Evolutionary conservation across 2,888 invertebrate species (phyloP), one percentile per base, ranked within the genome.

Genomic region (Cerastis rubricosa): DNA sequence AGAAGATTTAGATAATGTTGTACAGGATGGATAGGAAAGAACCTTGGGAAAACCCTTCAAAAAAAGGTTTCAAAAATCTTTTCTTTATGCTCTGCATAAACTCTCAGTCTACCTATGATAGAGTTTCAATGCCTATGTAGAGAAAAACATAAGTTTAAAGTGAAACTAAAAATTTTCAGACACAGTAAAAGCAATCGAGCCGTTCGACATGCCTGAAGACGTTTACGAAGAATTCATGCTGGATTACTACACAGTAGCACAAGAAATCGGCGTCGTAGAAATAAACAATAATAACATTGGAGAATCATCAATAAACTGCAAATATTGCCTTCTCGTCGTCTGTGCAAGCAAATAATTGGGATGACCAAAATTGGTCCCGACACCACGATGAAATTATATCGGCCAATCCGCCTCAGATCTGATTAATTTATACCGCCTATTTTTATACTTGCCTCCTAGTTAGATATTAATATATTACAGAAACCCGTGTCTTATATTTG

Each of bases 121-220:
- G 11, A 29, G 22, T 29, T 25, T 40, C 25, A n/a, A n/a, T n/a
- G n/a, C n/a, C n/a, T n/a, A n/a, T n/a, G n/a, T n/a, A n/a, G n/a
- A n/a, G n/a, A n/a, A n/a, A n/a, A n/a, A 49, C 12, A 59, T 51
- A 43, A 57, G 4, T 6, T 43, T 45, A n/a, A 64, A 19, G 17
- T 47, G 2, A 40, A 78, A n/a, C 19, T 40, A 35, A 12, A 3
- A 14, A 45, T 67, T 71, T 87, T 65, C 75, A 88, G 88, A 81
- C n/a, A 78, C 83, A 0, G 77, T 88, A 40, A 83, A 80, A 77
- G 81, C 88, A 19, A 80, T 88, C 29, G 87, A 88, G 64, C 88
- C 88, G 0, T 88, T 86, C n/a, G 71, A 86, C 35, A 87, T 88
- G 86, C 88, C 88, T 8, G 64, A 77, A 8, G 85, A 86, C 12